Conservation (phyloP, 2,113 vertebrate genomes). For the Gasterosteus aculeatus region DNA sequence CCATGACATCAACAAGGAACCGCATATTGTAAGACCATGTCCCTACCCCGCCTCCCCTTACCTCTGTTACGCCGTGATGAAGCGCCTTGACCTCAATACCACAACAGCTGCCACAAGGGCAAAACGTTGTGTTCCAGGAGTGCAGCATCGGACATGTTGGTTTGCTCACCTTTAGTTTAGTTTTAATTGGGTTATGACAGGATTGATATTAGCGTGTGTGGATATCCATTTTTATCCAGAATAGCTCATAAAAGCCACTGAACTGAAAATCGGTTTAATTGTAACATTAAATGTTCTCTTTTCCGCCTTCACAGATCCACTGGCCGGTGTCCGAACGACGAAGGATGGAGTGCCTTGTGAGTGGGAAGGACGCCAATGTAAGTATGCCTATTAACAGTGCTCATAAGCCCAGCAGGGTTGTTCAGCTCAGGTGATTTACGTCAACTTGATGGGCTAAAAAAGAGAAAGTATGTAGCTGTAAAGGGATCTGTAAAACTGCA, state of each 20-base stretch:
- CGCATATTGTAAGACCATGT: constrained; percentile 90
- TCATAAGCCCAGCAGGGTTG: constrained; percentile 3
- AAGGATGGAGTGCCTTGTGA: constrained; percentile 93
- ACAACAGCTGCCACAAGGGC: background rate
- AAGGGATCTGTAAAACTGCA: constrained; percentile 33
- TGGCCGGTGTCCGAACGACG: constrained; percentile 95
- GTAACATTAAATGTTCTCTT: constrained; percentile 51
- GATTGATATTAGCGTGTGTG: constrained; percentile 60
- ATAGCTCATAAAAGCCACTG: constrained; percentile 58
- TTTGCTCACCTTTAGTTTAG: constrained; percentile 40
- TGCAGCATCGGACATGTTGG: constrained; percentile 16
- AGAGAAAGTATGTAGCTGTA: constrained; percentile 3
- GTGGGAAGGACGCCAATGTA: constrained; percentile 95
- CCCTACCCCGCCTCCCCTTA: constrained; percentile 1
- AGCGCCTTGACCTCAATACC: constrained; percentile 22
- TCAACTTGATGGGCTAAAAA: constrained; percentile 19
- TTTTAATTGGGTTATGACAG: constrained; percentile 54
- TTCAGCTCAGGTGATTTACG: constrained; percentile 34
- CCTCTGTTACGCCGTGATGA: constrained; percentile 21
- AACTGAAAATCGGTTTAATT: constrained; percentile 50
- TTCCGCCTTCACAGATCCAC: constrained; percentile 86
- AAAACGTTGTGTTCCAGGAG: constrained; percentile 28
- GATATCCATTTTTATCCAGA: constrained; percentile 51
- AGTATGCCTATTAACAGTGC: constrained; percentile 75
- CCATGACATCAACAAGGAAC: constrained; percentile 98